Base-by-base conservation (phyloP, 2,797 vertebrate genomes). In the Xiphophorus birchmanni region DNA sequence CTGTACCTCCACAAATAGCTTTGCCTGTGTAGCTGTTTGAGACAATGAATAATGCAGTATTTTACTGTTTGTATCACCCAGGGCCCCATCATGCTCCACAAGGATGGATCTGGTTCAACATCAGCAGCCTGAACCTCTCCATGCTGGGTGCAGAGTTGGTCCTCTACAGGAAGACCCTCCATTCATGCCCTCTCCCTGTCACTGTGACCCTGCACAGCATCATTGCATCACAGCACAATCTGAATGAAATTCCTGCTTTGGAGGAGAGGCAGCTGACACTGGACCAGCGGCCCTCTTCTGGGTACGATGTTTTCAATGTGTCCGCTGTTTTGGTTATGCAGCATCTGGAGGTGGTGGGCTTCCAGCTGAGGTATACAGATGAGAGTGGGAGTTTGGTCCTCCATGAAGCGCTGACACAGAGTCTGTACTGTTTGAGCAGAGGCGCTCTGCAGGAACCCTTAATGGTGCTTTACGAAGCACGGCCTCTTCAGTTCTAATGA, bases 41-140 rank as follows among this genome's bases (percentile, higher is more conserved):
- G 0, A 67, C 63, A 45, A n/a, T 4, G n/a, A 45, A 45, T 72
- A 17, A 72, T 45, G 40, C 4, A n/a, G 69, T n/a, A 42, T 48
- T 42, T 1, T 35, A 26, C 45, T 52, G 23, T 84, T 48, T 50
- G 32, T n/a, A 6, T 37, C 63, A 75, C 81, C 7, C 84, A 92
- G 95, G 90, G 71, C 84, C 90, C 78, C 83, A 77, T 77, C 77
- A 84, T 0, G 80, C 84, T 63, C 93, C 89, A 0, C 87, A 89
- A 29, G 94, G 93, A 7, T 95, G 93, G 95, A 93, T 95, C 79
- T 96, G 94, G 93, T 95, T 96, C 83, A 94, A 90, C 21, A 67
- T 93, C 74, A 95, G 90, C 80, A 86, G 84, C 75, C 75, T 94
- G 74, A 92, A 89, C 77, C 89, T 90, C 10, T 90, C 90, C 48